Percentiles rank a stretch among this genome's conserved stretches.
Evolutionary conservation across 2,888 invertebrate species (phyloP).

Genomic region (Drosophila siamana): DNA sequence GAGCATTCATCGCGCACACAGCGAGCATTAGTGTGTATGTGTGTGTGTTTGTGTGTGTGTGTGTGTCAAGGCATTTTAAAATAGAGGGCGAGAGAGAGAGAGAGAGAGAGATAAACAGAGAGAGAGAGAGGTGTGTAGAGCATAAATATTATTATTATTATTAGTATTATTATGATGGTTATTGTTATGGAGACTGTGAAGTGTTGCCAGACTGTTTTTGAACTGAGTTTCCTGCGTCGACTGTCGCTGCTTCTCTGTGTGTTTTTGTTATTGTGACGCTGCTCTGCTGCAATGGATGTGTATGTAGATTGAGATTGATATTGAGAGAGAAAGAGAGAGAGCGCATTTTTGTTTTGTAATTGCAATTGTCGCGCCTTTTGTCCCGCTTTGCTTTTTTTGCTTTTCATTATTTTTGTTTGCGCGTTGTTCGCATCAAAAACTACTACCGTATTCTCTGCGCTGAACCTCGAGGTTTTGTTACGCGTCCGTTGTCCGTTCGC

Average conservation of each 20-base stretch:
- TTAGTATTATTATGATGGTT: not conserved
- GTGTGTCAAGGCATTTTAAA: not conserved
- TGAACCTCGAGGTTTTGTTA: conserved; percentile 77
- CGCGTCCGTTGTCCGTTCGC: conserved; percentile 33
- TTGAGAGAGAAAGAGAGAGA: not conserved
- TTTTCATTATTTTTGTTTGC: not conserved
- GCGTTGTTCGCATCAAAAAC: conserved; percentile 82
- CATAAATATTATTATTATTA: conserved; percentile 14
- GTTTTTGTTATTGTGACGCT: conserved; percentile 31
- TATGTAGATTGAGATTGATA: not conserved
- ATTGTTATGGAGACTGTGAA: conserved; percentile 7
- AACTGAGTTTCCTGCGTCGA: conserved; percentile 23
- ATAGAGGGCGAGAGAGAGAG: conserved; percentile 21
- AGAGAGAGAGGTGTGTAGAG: conserved; percentile 9
- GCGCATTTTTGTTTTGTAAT: not conserved
- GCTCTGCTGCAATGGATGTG: conserved; percentile 18
- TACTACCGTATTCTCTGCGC: conserved; percentile 85
- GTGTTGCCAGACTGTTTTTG: conserved; percentile 16
- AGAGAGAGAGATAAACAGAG: conserved; percentile 21
- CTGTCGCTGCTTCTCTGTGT: conserved; percentile 29
- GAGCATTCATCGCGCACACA: conserved; percentile 7
- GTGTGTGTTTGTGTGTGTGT: not conserved
- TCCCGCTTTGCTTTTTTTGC: not conserved
- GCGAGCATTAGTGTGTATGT: conserved; percentile 6
- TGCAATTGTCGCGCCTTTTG: not conserved